Base-by-base conservation (phyloP, 2,888 invertebrate species). In the Trachelus tabidus region DNA sequence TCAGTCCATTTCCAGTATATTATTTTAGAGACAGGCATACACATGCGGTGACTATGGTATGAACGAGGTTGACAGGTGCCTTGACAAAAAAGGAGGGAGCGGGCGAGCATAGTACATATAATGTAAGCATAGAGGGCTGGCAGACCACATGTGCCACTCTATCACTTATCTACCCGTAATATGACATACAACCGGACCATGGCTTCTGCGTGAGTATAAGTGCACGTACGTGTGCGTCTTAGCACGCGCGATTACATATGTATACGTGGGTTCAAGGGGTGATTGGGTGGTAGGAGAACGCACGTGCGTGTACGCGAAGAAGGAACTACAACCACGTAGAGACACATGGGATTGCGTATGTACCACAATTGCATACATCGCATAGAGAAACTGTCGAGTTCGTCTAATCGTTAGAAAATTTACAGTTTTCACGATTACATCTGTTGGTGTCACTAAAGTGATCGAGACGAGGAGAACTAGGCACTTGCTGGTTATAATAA, bases 61-160 rank as follows among this genome's bases (percentile, higher is more conserved):
- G 87, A 86, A 89, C 87, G 87, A 88, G 87, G 87, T 88, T 91
- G 90, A 90, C 90, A 91, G 91, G 91, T 91, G 91, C 90, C 89
- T 82, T 80, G 86, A 83, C 84, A 89, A 90, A 90, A 90, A 89
- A 88, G 84, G 81, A 37, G 40, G 73, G 68, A 80, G 80, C 75
- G 79, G 78, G 76, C 75, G 77, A 87, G 85, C 83, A 84, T 79
- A 82, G 82, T 82, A 82, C 83, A 86, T 85, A 86, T 89, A 89
- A 89, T 86, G 88, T 88, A 89, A 87, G 87, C 89, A 87, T 84
- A 86, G 86, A 88, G 89, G 89, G 89, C 90, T 89, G 90, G 90
- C 90, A 88, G 87, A 86, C 89, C 90, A 90, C 90, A 91, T 91
- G 91, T 90, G 90, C 86, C 86, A 86, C 85, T 87, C 87, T 86